Evolutionary conservation across 2,797 vertebrate species (phyloP).

Genomic region (Dallia pectoralis): DNA sequence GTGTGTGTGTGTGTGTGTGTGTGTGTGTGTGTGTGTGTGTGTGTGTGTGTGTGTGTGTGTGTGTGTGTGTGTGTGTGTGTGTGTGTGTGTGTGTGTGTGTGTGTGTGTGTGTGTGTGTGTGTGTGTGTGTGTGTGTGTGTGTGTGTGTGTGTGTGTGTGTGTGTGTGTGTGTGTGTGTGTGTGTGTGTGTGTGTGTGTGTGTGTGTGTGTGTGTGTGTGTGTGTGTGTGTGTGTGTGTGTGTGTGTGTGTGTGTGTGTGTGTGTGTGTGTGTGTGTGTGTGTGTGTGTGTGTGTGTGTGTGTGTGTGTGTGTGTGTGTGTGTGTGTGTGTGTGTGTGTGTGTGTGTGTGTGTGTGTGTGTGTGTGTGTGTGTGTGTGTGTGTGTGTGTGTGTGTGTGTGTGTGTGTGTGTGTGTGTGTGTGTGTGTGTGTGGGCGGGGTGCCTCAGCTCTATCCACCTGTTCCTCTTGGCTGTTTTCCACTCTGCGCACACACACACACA

Average conservation of each 20-base stretch:
- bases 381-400: constrained; percentile 21
- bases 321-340: not conserved
- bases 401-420: constrained; percentile 29
- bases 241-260: constrained; percentile 20
- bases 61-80: not conserved
- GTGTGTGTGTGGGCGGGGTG: constrained; percentile 3
- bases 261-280: constrained; percentile 30
- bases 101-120: constrained; percentile 10
- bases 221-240: constrained; percentile 33
- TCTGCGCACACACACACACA: constrained; percentile 32
- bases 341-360: constrained; percentile 22
- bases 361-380: constrained; percentile 29
- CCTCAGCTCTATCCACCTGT: constrained; percentile 37
- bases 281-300: constrained; percentile 23
- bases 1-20: constrained; percentile 22
- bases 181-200: constrained; percentile 24
- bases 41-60: not conserved
- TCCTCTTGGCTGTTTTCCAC: constrained; percentile 43
- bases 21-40: constrained; percentile 25
- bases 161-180: constrained; percentile 8
- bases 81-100: constrained; percentile 9
- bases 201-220: constrained; percentile 21
- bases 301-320: too few species aligned
- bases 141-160: constrained; percentile 9
- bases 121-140: constrained; percentile 7